These are phyloP conservation scores for Menura novaehollandiae DNA, from an alignment of 2,113 vertebrate genomes.

Conservation along the genomic window DNA sequence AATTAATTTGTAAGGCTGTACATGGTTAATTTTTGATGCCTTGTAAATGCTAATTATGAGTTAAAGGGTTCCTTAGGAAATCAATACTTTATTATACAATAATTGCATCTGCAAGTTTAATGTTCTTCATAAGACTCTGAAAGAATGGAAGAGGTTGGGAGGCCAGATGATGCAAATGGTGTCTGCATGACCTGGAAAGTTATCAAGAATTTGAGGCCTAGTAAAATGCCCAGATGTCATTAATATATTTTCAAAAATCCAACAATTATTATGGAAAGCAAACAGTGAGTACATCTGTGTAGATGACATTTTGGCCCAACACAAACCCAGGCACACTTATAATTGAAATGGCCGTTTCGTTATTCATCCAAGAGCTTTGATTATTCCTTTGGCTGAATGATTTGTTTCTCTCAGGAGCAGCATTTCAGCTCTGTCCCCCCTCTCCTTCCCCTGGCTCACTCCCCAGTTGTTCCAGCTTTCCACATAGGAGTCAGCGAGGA, in stretches of 20 bases:
- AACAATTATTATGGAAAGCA: slow-evolving; percentile 56
- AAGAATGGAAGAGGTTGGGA: slow-evolving; percentile 65
- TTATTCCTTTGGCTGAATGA: slow-evolving; percentile 43
- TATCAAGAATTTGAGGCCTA: slow-evolving; percentile 60
- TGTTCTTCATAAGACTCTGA: slow-evolving; percentile 57
- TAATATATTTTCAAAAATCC: slow-evolving; percentile 62
- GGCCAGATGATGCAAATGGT: slow-evolving; percentile 66
- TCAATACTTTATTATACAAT: slow-evolving; percentile 82
- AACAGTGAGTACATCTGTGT: slow-evolving; percentile 49
- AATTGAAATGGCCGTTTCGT: slow-evolving; percentile 40
- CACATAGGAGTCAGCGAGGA: slow-evolving; percentile 6
- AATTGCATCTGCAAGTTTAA: slow-evolving; percentile 75
- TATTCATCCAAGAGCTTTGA: slow-evolving; percentile 39
- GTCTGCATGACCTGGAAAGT: slow-evolving; percentile 64
- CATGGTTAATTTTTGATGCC: slow-evolving; percentile 58
- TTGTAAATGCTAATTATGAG: slow-evolving; percentile 76
- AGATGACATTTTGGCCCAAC: slow-evolving; percentile 40
- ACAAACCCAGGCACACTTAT: slow-evolving; percentile 41
- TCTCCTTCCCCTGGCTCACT: slow-evolving; percentile 54
- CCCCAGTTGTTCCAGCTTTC: slow-evolving; percentile 59
- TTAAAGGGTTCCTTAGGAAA: slow-evolving; percentile 72
- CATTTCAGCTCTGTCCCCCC: slow-evolving; percentile 51
- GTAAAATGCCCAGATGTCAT: slow-evolving; percentile 51
- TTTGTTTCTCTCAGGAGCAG: slow-evolving; percentile 56
- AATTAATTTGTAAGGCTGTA: slow-evolving; percentile 64